phyloP scores from a whole-genome alignment of 2,888 invertebrate species.

The Synanthedon vespiformis region DNA sequence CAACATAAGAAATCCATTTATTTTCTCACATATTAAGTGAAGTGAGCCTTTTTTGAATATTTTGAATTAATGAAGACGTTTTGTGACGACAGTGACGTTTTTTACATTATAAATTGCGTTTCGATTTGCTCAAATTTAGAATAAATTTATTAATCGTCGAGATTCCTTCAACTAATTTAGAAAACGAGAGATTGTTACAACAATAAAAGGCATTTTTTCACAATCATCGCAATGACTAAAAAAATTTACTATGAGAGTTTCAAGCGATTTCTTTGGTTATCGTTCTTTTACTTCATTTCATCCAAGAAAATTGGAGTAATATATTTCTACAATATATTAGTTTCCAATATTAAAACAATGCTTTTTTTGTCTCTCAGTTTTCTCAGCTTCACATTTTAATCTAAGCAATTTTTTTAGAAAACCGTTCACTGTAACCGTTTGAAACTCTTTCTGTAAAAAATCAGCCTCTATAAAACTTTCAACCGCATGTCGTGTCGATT shows the following conservation, averaged over 20 bases:
- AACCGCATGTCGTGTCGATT: not conserved
- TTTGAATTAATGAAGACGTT: no score
- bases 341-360: no score
- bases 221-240: slow-evolving; percentile 22
- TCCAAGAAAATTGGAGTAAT: no score
- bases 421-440: not conserved
- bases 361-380: no score
- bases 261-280: slow-evolving; percentile 14
- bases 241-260: not conserved
- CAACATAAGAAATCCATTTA: no score
- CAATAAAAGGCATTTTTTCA: slow-evolving; percentile 48
- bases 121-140: not conserved
- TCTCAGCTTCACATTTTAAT: no score
- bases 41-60: no score
- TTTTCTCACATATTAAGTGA: no score
- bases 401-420: no score
- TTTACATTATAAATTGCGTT: no score
- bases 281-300: slow-evolving; percentile 5
- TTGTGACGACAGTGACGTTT: no score
- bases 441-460: not conserved
- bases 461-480: not conserved
- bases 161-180: slow-evolving; percentile 24
- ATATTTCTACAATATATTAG: no score
- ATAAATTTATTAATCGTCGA: not conserved
- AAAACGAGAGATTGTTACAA: slow-evolving; percentile 32